Base-by-base conservation (phyloP, 1,140 invertebrate species). In the Ericerus pela region DNA sequence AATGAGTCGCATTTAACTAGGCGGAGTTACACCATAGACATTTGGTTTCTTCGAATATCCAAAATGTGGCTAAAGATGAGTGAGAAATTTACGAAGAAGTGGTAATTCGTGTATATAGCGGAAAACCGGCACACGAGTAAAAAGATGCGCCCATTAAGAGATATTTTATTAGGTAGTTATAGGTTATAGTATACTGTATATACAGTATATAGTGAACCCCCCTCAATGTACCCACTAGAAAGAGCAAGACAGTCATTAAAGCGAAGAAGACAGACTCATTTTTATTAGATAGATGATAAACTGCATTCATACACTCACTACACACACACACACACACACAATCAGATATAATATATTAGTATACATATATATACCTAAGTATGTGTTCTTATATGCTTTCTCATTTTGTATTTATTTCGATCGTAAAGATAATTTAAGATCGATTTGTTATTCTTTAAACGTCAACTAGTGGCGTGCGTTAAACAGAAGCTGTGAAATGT, bases 1-100 rank as follows among this genome's bases (percentile, higher is more conserved):
- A 47, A 10, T 2, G 3, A 20, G 41, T 47, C 41, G 16, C 20
- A 2, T 3, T 12, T 24, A 4, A 47, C 20, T 12, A 47, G 41
- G 41, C 41, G 41, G 41, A 47, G 41, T 47, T n/a, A n/a, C 41
- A 47, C n/a, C 30, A 41, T 41, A n/a, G n/a, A n/a, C n/a, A 41
- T 41, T 41, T 16, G 37, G 14, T 18, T 5, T 16, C 37, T 16
- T 4, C 2, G 10, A 24, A 47, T n/a, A n/a, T n/a, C n/a, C n/a
- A n/a, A n/a, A n/a, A n/a, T n/a, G 20, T 47, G 41, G 16, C 22
- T 47, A 33, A 47, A 18, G 26, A 24, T 24, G 20, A 47, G 20
- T 24, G 26, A n/a, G 12, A 38, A 14, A 16, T 14, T 16, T 18
- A 38, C 4, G 14, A 24, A 47, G 16, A 47, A 47, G 41, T 47